Conservation (phyloP, 1,140 invertebrate genomes). For the Drosophila trapezifrons region DNA sequence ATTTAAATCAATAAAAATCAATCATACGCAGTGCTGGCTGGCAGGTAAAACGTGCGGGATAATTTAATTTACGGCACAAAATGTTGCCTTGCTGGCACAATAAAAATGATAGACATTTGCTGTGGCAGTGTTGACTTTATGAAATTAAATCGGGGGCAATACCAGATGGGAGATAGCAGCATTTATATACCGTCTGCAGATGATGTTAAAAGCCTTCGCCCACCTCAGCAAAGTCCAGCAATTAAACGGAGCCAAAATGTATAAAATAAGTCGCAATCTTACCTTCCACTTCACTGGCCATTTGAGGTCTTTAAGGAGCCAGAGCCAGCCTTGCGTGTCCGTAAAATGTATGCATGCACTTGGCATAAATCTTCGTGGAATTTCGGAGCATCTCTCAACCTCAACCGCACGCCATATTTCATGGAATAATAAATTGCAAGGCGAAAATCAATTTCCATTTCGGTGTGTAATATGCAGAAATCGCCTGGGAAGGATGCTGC, state of each 20-base stretch:
- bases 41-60: conserved; percentile 63
- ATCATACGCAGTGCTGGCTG: conserved; percentile 62
- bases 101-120: conserved; percentile 63
- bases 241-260: conserved; percentile 17
- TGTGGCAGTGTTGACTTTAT: conserved; percentile 36
- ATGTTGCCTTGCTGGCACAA: conserved; percentile 40
- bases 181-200: conserved; percentile 6
- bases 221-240: conserved; percentile 10
- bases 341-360: conserved; percentile 22
- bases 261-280: conserved; percentile 18
- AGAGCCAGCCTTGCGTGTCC: not conserved
- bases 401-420: conserved; percentile 48
- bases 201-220: conserved; percentile 5
- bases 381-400: conserved; percentile 35
- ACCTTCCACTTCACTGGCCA: conserved; percentile 5
- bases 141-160: conserved; percentile 39
- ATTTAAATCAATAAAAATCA: conserved; percentile 79
- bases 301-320: conserved; percentile 37
- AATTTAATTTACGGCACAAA: conserved; percentile 69
- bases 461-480: conserved; percentile 45
- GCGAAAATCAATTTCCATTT: conserved; percentile 71
- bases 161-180: conserved; percentile 10
- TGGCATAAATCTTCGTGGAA: conserved; percentile 63
- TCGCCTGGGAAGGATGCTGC: conserved; percentile 9
- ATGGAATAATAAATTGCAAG: conserved; percentile 63